phyloP scores from a whole-genome alignment of 2,888 invertebrate species.

The Arge pagana region DNA sequence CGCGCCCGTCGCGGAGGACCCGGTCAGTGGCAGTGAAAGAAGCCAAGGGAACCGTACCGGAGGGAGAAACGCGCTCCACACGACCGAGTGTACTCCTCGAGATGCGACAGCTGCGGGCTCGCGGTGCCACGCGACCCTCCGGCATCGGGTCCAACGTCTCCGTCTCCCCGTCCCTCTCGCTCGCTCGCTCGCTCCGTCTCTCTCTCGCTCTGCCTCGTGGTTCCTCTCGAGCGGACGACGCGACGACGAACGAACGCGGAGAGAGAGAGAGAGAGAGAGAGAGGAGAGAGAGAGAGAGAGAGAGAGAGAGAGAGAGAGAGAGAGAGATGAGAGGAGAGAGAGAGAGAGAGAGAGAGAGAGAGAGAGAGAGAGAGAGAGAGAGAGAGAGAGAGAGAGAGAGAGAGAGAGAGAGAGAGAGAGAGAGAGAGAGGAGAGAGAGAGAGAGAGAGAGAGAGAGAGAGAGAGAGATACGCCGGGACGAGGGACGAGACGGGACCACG shows the following conservation, averaged over 20 bases:
- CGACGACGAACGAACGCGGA: conserved; percentile 7
- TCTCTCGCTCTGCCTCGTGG: no score
- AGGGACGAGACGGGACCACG: conserved; percentile 7
- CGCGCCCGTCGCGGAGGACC: no score
- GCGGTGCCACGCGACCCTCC: no score
- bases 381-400: not conserved
- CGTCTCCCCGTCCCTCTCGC: no score
- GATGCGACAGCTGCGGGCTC: no score
- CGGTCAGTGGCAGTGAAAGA: no score
- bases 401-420: no score
- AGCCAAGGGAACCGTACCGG: no score
- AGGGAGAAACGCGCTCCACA: no score
- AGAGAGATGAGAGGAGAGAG: conserved; percentile 10
- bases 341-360: not conserved
- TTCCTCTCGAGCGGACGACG: not conserved
- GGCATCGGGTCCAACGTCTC: no score
- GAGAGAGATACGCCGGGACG: not conserved
- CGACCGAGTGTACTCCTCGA: no score
- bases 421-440: not conserved
- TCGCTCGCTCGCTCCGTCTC: no score
- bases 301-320: conserved; percentile 27
- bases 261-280: conserved; percentile 19
- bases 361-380: not conserved
- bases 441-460: not conserved
- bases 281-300: conserved; percentile 18